phyloP scores from a whole-genome alignment of 2,113 vertebrate genomes.

The Aptenodytes patagonicus region DNA sequence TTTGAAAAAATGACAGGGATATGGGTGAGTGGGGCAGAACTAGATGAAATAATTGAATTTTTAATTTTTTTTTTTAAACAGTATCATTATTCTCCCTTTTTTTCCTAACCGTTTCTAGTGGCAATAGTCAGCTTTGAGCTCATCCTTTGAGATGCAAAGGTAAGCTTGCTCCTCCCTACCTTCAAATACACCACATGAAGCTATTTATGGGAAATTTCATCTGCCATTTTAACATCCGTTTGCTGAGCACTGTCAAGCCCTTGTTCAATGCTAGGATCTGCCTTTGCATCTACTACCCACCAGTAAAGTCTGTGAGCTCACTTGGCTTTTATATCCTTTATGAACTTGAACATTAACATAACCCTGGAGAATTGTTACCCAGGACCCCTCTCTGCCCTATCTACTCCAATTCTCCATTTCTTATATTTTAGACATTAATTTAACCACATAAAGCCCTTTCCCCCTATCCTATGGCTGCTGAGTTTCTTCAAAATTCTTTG shows the following conservation, averaged over 20 bases:
- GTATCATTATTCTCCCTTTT: not conserved
- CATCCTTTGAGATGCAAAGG: not conserved
- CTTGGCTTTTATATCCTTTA: not conserved
- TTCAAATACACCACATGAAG: not conserved
- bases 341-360: not conserved
- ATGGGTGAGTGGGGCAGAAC: not conserved
- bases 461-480: not conserved
- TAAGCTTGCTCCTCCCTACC: not conserved
- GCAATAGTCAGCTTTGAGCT: not conserved
- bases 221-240: not conserved
- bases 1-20: not conserved
- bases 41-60: not conserved
- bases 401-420: not conserved
- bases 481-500: not conserved
- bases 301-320: not conserved
- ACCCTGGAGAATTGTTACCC: not conserved
- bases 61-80: not conserved
- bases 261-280: not conserved
- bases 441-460: not conserved
- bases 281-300: not conserved
- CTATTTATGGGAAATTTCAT: not conserved
- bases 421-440: not conserved
- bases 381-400: not conserved
- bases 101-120: not conserved
- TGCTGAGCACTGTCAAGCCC: not conserved